These are phyloP conservation scores for Hesperophylax magnus DNA, from an alignment of 1,140 invertebrate genomes.

Conservation along the genomic window DNA sequence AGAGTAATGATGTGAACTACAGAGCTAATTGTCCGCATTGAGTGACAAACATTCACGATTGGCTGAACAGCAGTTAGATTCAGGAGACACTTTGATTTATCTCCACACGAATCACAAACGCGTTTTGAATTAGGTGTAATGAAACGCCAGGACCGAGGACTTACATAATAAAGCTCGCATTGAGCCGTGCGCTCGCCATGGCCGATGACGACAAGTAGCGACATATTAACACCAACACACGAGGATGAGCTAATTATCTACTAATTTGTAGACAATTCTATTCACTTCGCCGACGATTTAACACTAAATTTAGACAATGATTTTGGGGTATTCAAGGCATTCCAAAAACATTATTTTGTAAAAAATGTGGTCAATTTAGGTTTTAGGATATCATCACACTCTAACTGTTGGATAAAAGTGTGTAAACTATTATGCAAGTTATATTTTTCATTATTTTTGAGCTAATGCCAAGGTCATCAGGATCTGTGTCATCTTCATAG, in stretches of 20 bases:
- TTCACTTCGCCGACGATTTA: too few relatives aligned
- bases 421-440: too few relatives aligned
- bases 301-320: too few relatives aligned
- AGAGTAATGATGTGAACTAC: too few relatives aligned
- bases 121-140: slow-evolving; percentile 33
- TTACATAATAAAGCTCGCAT: slow-evolving; percentile 10
- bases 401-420: too few relatives aligned
- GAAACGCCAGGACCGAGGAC: background rate
- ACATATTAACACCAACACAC: background rate
- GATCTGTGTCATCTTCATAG: too few relatives aligned
- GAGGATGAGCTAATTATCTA: background rate
- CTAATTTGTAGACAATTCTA: background rate
- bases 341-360: too few relatives aligned
- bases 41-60: slow-evolving; percentile 8
- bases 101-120: slow-evolving; percentile 29
- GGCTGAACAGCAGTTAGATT: background rate
- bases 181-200: background rate
- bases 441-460: too few relatives aligned
- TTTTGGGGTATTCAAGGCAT: too few relatives aligned
- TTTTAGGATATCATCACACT: too few relatives aligned
- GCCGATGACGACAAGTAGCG: background rate
- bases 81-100: slow-evolving; percentile 27
- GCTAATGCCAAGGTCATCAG: too few relatives aligned
- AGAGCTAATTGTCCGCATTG: slow-evolving; percentile 2
- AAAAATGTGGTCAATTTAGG: too few relatives aligned